These are phyloP conservation scores for Nycteola revayana DNA, from an alignment of 2,888 invertebrate genomes.

Conservation along the genomic window DNA sequence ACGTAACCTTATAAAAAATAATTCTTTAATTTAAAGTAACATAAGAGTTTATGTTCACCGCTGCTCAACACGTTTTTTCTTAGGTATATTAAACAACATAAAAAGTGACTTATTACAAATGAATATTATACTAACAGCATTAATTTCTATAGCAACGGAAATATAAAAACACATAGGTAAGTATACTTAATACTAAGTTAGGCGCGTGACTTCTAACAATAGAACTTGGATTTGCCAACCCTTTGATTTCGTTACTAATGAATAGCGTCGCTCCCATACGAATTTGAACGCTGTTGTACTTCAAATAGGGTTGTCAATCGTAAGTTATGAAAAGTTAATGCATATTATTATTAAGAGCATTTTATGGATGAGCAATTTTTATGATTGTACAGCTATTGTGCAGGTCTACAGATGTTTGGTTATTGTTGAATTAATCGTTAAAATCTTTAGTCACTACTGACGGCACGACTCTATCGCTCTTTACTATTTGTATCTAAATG, in stretches of 20 bases:
- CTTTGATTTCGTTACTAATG: conserved; percentile 74
- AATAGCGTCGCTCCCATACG: conserved; percentile 39
- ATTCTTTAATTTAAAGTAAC: no score
- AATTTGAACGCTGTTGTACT: conserved; percentile 27
- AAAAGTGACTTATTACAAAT: conserved; percentile 31
- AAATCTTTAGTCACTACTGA: conserved; percentile 30
- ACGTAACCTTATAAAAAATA: no score
- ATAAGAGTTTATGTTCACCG: no score
- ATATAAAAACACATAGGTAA: conserved; percentile 55
- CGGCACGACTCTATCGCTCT: no score
- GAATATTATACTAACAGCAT: conserved; percentile 35
- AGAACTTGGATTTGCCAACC: conserved; percentile 79
- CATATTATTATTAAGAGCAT: conserved; percentile 63
- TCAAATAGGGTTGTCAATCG: conserved; percentile 34
- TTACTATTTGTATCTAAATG: conserved; percentile 16
- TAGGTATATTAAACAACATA: neutral
- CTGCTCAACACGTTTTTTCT: no score
- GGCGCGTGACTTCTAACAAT: conserved; percentile 79
- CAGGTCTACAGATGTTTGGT: conserved; percentile 42
- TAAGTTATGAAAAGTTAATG: conserved; percentile 40
- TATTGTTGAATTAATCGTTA: conserved; percentile 44
- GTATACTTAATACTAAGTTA: conserved; percentile 65
- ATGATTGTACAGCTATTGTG: conserved; percentile 65
- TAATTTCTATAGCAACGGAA: conserved; percentile 70
- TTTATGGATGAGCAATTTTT: conserved; percentile 78